Percentiles rank a stretch among this genome's conserved stretches.
Conservation (phyloP, 2,888 invertebrate species). For the Plebejus melissa region DNA sequence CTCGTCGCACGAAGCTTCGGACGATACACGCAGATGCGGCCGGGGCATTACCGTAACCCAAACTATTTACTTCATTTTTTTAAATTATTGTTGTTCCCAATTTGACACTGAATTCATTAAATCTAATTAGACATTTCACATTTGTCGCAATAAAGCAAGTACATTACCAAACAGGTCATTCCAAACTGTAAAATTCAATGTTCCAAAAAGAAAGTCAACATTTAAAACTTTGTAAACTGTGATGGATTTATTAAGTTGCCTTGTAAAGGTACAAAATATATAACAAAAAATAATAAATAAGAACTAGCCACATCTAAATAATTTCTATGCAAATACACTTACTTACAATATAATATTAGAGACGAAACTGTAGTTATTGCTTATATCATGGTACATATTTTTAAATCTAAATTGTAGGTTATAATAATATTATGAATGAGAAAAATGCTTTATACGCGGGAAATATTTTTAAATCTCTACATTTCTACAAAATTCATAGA, state of each 20-base stretch:
- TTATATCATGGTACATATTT: not conserved
- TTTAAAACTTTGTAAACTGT: not conserved
- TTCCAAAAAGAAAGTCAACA: not conserved
- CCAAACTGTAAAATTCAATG: not conserved
- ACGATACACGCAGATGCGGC: too few relatives aligned
- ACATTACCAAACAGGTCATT: not conserved
- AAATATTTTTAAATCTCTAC: conserved; percentile 11
- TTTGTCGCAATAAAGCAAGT: not conserved
- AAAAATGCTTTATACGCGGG: not conserved
- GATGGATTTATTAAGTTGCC: not conserved
- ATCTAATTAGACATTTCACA: too few relatives aligned
- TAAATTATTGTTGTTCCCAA: too few relatives aligned
- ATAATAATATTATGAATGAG: not conserved
- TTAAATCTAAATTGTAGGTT: not conserved
- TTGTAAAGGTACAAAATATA: not conserved
- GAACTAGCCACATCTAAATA: not conserved
- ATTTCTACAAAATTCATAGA: not conserved
- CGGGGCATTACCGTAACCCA: too few relatives aligned
- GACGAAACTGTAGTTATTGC: conserved; percentile 2
- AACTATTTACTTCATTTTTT: too few relatives aligned
- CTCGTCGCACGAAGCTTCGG: too few relatives aligned
- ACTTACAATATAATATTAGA: not conserved
- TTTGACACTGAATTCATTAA: too few relatives aligned
- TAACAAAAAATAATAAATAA: not conserved
- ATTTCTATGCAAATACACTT: not conserved